Evolutionary conservation across 92 coral and sea anemone genomes (phyloP), one percentile per base, ranked within the genome.

Genomic region (Porites evermanni): DNA sequence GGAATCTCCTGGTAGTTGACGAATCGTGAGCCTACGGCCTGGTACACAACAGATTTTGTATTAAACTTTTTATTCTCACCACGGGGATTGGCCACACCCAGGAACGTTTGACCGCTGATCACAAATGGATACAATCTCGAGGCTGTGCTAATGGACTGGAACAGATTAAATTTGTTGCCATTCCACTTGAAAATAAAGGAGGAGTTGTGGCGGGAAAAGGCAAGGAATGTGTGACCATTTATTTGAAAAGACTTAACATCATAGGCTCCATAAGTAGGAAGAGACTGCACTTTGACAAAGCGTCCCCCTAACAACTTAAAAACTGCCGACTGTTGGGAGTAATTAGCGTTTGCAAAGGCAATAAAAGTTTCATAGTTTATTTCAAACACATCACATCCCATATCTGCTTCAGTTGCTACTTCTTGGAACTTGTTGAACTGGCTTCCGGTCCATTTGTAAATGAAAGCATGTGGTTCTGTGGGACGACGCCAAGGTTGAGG

Each of bases 1-100:
- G 85, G 65, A 56, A 84, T 78, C 53, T 79, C 86, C 14, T 89
- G 92, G 75, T 89, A 89, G 77, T 32, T 73, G 2, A 29, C 32
- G 32, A 29, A 29, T 29, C 2, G 32, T 29, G 32, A 29, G 32
- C 78, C 78, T 3, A 56, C 7, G 56, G 78, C 78, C 50, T 73
- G 50, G 53, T 73, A 24, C 21, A 73, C 50, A 52, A 73, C 78
- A 8, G 78, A 73, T 2, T 19, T 32, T 8, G 53, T 53, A 12
- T 53, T 53, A 12, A 0, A 1, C 60, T 50, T 53, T 12, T 53
- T 7, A 53, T 12, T 53, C 8, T 53, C 58, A 53, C 58, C 58
- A 53, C 11, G 2, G 58, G 7, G 11, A 53, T 53, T 53, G 58
- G 58, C 58, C 58, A 53, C 58, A 53, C 58, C 58, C 58, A 53